phyloP scores from a whole-genome alignment of 2,888 invertebrate species.

The Salpingus planirostris region DNA sequence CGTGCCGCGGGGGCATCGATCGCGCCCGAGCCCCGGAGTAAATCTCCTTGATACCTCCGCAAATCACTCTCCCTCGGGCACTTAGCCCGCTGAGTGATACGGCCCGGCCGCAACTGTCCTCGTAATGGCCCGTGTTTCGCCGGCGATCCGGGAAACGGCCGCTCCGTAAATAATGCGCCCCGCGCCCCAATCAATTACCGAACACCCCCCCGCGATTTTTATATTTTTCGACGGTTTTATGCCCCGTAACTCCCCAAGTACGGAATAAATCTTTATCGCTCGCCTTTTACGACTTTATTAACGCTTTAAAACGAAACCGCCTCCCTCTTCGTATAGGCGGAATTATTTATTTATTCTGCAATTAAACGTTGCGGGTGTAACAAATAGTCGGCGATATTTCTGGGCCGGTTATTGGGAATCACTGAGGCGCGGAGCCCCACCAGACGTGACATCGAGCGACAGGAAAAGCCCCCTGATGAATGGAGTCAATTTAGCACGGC shows the following conservation, averaged over 20 bases:
- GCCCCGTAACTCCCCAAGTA: constrained; percentile 7
- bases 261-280: constrained; percentile 13
- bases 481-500: constrained; percentile 34
- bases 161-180: constrained; percentile 37
- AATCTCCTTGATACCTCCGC: constrained; percentile 27
- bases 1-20: too few species aligned
- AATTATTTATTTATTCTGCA: constrained; percentile 30
- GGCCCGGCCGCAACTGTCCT: constrained; percentile 31
- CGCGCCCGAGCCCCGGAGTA: too few species aligned
- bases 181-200: constrained; percentile 36
- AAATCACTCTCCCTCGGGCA: constrained; percentile 29
- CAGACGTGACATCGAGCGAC: constrained; percentile 29
- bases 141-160: constrained; percentile 36
- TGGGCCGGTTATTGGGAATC: constrained; percentile 31
- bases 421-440: constrained; percentile 24
- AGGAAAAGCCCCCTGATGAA: constrained; percentile 35
- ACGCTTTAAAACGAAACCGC: constrained; percentile 9
- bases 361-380: constrained; percentile 27
- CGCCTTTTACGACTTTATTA: constrained; percentile 12
- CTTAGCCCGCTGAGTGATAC: constrained; percentile 24
- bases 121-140: constrained; percentile 34
- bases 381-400: constrained; percentile 29
- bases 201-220: constrained; percentile 21
- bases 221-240: constrained; percentile 13
- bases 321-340: too few species aligned